Conservation (phyloP, 2,797 vertebrate species). For the Lutjanus argentimaculatus region DNA sequence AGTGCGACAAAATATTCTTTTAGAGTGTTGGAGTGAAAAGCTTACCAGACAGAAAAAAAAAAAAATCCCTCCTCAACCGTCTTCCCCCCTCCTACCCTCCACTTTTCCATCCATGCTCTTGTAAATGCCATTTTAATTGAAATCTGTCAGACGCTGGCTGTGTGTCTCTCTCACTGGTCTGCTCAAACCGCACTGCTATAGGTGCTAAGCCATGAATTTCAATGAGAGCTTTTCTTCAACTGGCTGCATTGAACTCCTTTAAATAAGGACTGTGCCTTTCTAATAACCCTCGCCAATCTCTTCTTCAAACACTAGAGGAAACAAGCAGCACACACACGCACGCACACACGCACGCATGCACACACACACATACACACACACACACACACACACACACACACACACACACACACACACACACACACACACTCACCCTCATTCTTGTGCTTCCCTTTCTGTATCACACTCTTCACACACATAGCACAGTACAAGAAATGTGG, state of each 20-base stretch:
- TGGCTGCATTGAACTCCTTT: constrained; percentile 80
- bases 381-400: constrained; percentile 28
- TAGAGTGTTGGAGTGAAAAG: constrained; percentile 23
- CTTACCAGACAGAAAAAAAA: constrained; percentile 13
- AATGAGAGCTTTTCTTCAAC: constrained; percentile 86
- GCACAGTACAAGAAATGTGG: neutral
- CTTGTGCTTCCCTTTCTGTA: constrained; percentile 35
- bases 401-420: constrained; percentile 31
- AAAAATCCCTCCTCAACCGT: neutral
- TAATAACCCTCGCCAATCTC: constrained; percentile 82
- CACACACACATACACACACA: constrained; percentile 34
- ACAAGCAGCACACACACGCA: constrained; percentile 17
- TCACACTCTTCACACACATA: constrained; percentile 21
- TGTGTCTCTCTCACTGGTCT: constrained; percentile 59
- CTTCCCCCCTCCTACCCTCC: neutral
- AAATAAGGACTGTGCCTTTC: constrained; percentile 79
- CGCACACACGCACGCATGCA: constrained; percentile 30
- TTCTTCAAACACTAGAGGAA: constrained; percentile 79
- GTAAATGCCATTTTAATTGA: constrained; percentile 90
- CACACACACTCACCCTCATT: constrained; percentile 26
- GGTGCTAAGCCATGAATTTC: constrained; percentile 91
- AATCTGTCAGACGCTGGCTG: constrained; percentile 83
- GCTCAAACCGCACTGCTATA: constrained; percentile 81
- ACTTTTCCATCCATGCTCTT: constrained; percentile 65
- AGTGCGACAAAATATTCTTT: constrained; percentile 22